Conservation (phyloP, 1,140 invertebrate species). For the Diuraphis noxia region DNA sequence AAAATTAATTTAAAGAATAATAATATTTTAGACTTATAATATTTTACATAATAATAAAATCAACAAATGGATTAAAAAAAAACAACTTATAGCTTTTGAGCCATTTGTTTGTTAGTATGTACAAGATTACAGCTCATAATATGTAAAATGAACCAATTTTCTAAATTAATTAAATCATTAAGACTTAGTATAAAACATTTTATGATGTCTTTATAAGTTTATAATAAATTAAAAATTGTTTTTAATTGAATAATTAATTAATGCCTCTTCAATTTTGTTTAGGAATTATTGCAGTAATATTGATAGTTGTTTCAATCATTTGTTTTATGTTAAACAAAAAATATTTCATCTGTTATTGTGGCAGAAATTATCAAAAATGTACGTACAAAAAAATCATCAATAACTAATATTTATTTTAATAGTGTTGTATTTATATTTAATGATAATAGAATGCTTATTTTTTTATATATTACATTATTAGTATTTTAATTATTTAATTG, state of each 20-base stretch:
- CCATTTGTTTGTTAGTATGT: background rate
- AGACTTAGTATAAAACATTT: background rate
- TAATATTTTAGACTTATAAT: background rate
- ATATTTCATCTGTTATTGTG: conserved; percentile 26
- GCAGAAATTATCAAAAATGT: conserved; percentile 51
- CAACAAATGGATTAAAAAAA: background rate
- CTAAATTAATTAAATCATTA: background rate
- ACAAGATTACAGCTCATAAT: background rate
- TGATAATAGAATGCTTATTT: background rate
- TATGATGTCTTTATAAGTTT: too few species aligned
- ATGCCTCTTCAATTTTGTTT: background rate
- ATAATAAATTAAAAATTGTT: background rate
- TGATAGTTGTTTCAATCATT: conserved; percentile 1
- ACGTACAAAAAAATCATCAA: conserved; percentile 30
- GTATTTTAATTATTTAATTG: background rate
- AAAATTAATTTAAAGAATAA: background rate
- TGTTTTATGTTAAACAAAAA: background rate
- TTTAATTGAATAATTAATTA: background rate
- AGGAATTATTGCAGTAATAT: background rate
- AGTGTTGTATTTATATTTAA: background rate
- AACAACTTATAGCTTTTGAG: background rate
- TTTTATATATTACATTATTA: background rate
- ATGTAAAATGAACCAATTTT: background rate
- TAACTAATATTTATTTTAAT: background rate
- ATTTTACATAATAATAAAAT: background rate